Conservation (phyloP, 1,140 invertebrate species). For the Atopsyche davidsoni region DNA sequence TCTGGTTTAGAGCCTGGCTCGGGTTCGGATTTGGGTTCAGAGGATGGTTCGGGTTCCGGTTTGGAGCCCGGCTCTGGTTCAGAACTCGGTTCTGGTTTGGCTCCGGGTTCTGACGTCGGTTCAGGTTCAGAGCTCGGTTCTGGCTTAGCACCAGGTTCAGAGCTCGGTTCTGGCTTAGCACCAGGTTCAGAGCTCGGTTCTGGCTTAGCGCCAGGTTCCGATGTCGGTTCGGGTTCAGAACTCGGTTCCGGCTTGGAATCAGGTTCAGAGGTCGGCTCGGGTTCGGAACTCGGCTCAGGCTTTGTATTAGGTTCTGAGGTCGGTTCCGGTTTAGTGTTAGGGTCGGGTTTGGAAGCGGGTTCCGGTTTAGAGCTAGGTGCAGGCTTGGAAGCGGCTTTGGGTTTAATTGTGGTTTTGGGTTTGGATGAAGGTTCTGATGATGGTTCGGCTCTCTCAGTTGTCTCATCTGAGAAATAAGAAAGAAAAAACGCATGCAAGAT, state of each 20-base stretch:
- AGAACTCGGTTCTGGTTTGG: slow-evolving; percentile 42
- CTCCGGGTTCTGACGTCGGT: slow-evolving; percentile 38
- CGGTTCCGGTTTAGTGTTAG: slow-evolving; percentile 33
- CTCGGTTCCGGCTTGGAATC: slow-evolving; percentile 36
- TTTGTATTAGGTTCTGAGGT: slow-evolving; percentile 31
- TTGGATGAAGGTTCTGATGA: slow-evolving; percentile 34
- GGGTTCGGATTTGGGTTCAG: slow-evolving; percentile 32
- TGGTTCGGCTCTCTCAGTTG: slow-evolving; percentile 33
- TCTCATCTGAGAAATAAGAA: slow-evolving; percentile 21
- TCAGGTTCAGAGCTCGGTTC: slow-evolving; percentile 34
- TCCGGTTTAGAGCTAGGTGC: slow-evolving; percentile 33
- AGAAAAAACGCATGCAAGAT: slow-evolving; percentile 19
- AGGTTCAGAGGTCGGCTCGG: slow-evolving; percentile 32
- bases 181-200: slow-evolving; percentile 39
- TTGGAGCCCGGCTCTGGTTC: slow-evolving; percentile 28
- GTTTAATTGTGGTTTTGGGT: slow-evolving; percentile 35
- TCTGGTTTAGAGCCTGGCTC: slow-evolving; percentile 37
- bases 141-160: slow-evolving; percentile 38
- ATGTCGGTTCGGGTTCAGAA: slow-evolving; percentile 33
- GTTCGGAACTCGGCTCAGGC: slow-evolving; percentile 28
- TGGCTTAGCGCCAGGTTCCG: slow-evolving; percentile 39
- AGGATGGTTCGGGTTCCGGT: slow-evolving; percentile 31
- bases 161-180: slow-evolving; percentile 39
- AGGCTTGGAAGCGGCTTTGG: slow-evolving; percentile 38
- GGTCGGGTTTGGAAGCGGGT: slow-evolving; percentile 31